Base-by-base conservation (phyloP, 2,888 invertebrate genomes). In the Gymnosoma rotundatum region DNA sequence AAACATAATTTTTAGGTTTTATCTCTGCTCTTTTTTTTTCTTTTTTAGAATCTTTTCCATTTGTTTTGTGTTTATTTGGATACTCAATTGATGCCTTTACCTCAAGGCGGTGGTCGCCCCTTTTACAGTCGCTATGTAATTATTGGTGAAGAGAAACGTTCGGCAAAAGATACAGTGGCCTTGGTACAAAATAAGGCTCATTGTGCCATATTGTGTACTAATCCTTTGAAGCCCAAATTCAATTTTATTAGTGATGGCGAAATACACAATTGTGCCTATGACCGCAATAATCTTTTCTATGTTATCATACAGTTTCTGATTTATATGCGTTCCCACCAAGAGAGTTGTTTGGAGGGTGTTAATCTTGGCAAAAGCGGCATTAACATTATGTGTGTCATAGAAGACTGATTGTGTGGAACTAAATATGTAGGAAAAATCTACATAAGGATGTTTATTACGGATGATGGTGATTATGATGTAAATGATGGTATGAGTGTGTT, bases 201-300 rank as follows among this genome's bases (percentile, higher is more conserved):
- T 78, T 92, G 92, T 85, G 92, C 92, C 78, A 91, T 92, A 72
- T 89, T 92, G 56, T 90, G 90, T 61, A 90, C 90, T 61, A 91
- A 90, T 88, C 88, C 89, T 50, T 85, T 91, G 7, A 92, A 91
- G 83, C 92, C 92, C 2, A 92, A 92, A 87, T 92, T 92, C 76
- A 92, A 92, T 87, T 92, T 92, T 74, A 92, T 92, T 45, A 92
- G 92, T 81, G 95, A 95, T 70, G 95, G 94, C 83, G 95, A 95
- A 89, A 93, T 94, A 32, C 94, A 94, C 89, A 95, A 95, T 90
- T 93, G 96, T 89, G 94, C 94, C 75, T 94, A 95, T 92, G 97
- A 98, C 70, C 94, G 97, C 89, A 97, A 97, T 93, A 98, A 98
- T 93, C 93, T 98, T 89, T 96, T 98, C 91, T 97, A 97, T 92